Conservation (phyloP, 1,140 invertebrate genomes). For the Palaemon carinicauda region DNA sequence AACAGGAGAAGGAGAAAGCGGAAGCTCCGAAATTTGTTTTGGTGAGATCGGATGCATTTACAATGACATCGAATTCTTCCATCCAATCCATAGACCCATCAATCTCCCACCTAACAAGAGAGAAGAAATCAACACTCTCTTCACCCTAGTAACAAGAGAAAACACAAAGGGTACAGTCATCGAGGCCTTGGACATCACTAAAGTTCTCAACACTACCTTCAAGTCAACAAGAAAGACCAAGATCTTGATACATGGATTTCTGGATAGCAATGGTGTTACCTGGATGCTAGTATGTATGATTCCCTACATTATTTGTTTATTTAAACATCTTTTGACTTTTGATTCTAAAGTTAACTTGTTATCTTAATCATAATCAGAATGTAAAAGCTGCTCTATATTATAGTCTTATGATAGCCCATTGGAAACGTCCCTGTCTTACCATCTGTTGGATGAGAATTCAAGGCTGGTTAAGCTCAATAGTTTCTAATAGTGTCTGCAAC, state of each 20-base stretch:
- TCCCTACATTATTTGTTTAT: not conserved
- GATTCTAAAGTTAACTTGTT: not conserved
- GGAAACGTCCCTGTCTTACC: too few relatives aligned
- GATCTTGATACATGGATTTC: constrained; percentile 87
- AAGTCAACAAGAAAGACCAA: constrained; percentile 74
- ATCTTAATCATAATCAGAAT: not conserved
- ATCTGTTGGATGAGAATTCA: too few relatives aligned
- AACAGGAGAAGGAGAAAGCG: not conserved
- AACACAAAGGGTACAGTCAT: not conserved
- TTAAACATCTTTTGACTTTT: not conserved
- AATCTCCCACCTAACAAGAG: constrained; percentile 15
- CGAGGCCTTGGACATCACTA: not conserved
- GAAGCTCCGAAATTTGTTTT: constrained; percentile 7
- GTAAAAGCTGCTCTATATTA: too few relatives aligned
- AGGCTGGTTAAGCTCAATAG: too few relatives aligned
- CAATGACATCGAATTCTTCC: constrained; percentile 65
- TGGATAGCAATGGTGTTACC: constrained; percentile 83
- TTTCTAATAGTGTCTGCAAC: too few relatives aligned
- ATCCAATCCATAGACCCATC: constrained; percentile 60
- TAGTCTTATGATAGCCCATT: too few relatives aligned
- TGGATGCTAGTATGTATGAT: constrained; percentile 76
- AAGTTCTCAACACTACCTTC: constrained; percentile 65
- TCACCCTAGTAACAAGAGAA: constrained; percentile 30
- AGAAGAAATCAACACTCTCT: not conserved
- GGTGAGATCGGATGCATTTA: constrained; percentile 52